Evolutionary conservation across 1,140 invertebrate genomes (phyloP).

Genomic region (Lysiphlebus fabarum): DNA sequence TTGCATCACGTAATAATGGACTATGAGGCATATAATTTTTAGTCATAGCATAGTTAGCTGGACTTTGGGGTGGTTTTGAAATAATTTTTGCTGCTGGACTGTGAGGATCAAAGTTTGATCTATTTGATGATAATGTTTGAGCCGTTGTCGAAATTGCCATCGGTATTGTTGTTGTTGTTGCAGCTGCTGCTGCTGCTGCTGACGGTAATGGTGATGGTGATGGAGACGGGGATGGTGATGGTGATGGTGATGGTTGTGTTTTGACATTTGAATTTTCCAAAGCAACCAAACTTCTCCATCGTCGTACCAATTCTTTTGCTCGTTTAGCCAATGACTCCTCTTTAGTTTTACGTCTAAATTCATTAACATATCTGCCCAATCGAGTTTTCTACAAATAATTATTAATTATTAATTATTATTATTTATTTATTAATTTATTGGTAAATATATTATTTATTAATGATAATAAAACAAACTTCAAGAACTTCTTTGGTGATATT

Average conservation of each 20-base stretch:
- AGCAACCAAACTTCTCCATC: constrained; percentile 80
- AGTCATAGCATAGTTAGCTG: constrained; percentile 35
- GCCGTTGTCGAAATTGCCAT: constrained; percentile 37
- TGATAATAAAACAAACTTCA: constrained; percentile 65
- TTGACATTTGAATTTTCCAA: no score
- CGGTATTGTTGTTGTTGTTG: constrained; percentile 32
- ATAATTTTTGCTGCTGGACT: constrained; percentile 42
- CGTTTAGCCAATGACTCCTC: constrained; percentile 80
- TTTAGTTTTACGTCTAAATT: constrained; percentile 78
- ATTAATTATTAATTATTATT: constrained; percentile 20
- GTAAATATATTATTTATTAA: background rate
- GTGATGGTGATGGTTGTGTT: no score
- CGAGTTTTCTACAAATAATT: constrained; percentile 66
- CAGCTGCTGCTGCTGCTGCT: constrained; percentile 44
- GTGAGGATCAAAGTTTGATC: constrained; percentile 48
- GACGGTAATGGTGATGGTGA: constrained; percentile 44
- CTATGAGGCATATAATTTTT: constrained; percentile 43
- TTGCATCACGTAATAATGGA: constrained; percentile 44
- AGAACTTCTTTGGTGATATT: constrained; percentile 91
- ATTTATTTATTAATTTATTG: constrained; percentile 1
- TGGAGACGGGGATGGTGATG: no score
- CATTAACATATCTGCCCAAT: constrained; percentile 92
- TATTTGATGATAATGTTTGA: constrained; percentile 21
- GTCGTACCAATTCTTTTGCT: constrained; percentile 85
- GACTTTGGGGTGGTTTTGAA: constrained; percentile 48